Evolutionary conservation across 1,140 invertebrate genomes (phyloP).

Genomic region (Diprion similis): DNA sequence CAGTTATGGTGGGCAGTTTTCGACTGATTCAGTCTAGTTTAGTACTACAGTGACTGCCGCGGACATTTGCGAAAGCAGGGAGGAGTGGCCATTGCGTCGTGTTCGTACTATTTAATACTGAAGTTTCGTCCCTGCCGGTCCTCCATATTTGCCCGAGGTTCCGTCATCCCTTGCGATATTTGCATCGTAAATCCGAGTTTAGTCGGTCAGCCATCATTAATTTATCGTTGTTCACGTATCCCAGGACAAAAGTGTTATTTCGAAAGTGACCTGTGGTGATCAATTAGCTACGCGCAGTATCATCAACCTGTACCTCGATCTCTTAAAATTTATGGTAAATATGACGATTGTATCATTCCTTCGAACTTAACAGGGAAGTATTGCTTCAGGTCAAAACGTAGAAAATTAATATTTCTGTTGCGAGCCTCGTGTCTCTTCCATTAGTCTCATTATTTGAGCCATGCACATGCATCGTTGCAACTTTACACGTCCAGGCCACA

Average conservation of each 20-base stretch:
- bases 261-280: conserved; percentile 7
- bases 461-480: background rate
- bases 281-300: conserved; percentile 3
- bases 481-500: background rate
- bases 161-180: background rate
- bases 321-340: conserved; percentile 1
- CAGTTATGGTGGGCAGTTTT: background rate
- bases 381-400: background rate
- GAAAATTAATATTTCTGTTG: background rate
- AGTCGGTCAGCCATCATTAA: conserved; percentile 1
- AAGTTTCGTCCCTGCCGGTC: background rate
- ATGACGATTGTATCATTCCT: background rate
- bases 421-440: background rate
- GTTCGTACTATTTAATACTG: background rate
- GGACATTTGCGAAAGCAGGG: background rate
- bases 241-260: background rate
- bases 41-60: background rate
- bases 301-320: background rate
- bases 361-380: background rate
- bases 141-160: conserved; percentile 4
- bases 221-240: conserved; percentile 1
- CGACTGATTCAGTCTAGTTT: background rate
- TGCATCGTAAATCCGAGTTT: conserved; percentile 1
- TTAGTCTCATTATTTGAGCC: background rate
- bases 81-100: background rate